Evolutionary conservation across 2,113 vertebrate genomes (phyloP).

Genomic region (Pomatorhinus ruficollis): DNA sequence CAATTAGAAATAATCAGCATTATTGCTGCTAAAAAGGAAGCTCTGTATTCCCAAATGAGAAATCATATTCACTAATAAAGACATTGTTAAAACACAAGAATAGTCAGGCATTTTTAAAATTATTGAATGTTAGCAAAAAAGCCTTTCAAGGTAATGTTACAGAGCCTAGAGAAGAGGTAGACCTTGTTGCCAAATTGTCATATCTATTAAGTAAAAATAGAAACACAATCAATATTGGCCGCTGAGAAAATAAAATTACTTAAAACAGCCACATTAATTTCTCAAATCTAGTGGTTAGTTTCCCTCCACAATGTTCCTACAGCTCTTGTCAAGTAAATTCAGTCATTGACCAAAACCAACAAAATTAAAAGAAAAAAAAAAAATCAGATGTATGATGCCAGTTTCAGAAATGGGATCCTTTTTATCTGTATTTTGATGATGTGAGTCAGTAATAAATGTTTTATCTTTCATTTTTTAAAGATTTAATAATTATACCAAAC

Average conservation of each 20-base stretch:
- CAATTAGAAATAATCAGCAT: constrained; percentile 3
- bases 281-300: background rate
- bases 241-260: background rate
- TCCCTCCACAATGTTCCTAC: background rate
- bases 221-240: background rate
- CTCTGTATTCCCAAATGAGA: background rate
- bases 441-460: background rate
- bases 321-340: background rate
- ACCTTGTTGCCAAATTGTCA: background rate
- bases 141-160: background rate
- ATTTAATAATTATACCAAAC: background rate
- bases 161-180: background rate
- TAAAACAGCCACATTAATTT: background rate
- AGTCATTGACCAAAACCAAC: background rate
- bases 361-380: background rate
- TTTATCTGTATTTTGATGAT: background rate
- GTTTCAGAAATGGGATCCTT: background rate
- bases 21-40: background rate
- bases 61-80: background rate
- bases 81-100: background rate
- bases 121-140: background rate
- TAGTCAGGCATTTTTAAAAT: background rate
- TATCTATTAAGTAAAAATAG: background rate
- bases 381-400: background rate
- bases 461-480: background rate